Percentiles rank a stretch among this genome's conserved stretches.
Evolutionary conservation across 2,113 vertebrate genomes (phyloP).

Genomic region (Microtus montanus): DNA sequence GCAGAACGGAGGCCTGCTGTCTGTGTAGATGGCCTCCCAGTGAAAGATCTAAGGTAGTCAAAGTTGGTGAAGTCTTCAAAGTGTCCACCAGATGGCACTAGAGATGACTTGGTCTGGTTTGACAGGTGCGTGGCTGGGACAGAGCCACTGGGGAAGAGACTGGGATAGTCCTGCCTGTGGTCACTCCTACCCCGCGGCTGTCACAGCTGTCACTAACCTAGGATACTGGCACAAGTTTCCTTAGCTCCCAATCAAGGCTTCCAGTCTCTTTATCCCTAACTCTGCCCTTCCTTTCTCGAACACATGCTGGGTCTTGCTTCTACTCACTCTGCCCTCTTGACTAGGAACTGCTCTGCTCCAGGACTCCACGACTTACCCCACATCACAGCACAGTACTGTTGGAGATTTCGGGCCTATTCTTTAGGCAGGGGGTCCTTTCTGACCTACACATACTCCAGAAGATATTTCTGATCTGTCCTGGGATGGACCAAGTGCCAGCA

Average conservation of each 20-base stretch:
- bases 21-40: neutral
- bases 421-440: neutral
- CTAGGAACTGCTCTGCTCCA: neutral
- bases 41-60: neutral
- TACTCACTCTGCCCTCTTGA: neutral
- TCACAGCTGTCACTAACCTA: neutral
- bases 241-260: neutral
- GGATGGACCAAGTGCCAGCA: neutral
- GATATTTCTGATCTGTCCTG: neutral
- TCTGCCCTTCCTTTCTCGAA: neutral
- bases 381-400: neutral
- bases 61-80: neutral
- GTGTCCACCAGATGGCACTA: conserved; percentile 60
- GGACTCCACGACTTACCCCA: neutral
- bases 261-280: no score
- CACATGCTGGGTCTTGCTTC: neutral
- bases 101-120: conserved; percentile 16
- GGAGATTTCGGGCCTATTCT: neutral
- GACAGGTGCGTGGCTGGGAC: neutral
- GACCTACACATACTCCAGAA: neutral
- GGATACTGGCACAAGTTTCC: neutral
- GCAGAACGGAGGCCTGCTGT: neutral
- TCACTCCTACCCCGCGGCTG: neutral
- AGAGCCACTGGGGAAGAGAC: no score
- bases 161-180: neutral